Evolutionary conservation across 2,888 invertebrate genomes (phyloP), one percentile per base, ranked within the genome.

Genomic region (Drosophila bunnanda): DNA sequence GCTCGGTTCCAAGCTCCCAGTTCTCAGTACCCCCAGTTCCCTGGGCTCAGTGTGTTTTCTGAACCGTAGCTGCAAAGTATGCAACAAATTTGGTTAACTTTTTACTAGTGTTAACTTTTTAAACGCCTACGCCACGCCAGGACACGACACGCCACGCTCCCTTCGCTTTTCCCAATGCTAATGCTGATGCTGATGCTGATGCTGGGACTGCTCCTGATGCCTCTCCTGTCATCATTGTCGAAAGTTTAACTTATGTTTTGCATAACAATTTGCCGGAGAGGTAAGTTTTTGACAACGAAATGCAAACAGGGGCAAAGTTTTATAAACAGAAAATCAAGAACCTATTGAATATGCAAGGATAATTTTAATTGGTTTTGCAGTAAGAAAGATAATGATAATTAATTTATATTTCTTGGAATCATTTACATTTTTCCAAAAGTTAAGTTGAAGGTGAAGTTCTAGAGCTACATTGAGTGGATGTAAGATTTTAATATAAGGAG

Each of bases 51-150:
- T 82, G 74, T 82, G 78, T 86, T 82, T 78, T 83, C 78, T 77
- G 89, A 73, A 78, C 75, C 86, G 80, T 70, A 83, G 80, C 87
- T 73, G 89, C 57, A 76, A 88, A 88, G 83, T 88, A 86, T 84
- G 87, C 83, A 83, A 78, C 87, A 88, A 86, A 86, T 88, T 84
- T 88, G 78, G 87, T 83, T 83, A 83, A 83, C 87, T 83, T 88
- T 64, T 74, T 76, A 78, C 83, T 76, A 88, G 87, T 83, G 80
- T 80, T 88, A 88, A 88, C 87, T 84, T 84, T 88, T 83, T 80
- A 86, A 84, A 88, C 83, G 82, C 64, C 69, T 73, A 32, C 64
- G 58, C 58, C 34, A 55, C 25, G 22, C 62, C 28, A 43, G 38
- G 20, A 44, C 50, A 38, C 25, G 38, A 52, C 25, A 38, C 48